Percentiles rank a stretch among this genome's conserved stretches.
Conservation (phyloP, 2,888 invertebrate species). For the Aplocera efformata region DNA sequence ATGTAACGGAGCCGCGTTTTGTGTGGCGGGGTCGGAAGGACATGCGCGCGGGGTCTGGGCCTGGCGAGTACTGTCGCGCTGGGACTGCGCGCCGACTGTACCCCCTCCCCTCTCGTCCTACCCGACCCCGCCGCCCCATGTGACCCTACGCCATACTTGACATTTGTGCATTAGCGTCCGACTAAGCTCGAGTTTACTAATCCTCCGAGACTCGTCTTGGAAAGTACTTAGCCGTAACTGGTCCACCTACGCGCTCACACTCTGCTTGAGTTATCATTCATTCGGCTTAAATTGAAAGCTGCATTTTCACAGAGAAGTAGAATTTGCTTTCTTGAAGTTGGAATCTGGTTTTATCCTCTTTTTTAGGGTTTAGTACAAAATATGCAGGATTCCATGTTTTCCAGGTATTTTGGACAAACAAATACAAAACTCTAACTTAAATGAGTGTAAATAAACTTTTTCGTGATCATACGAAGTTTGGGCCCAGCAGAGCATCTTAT, state of each 20-base stretch:
- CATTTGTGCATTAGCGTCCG: constrained; percentile 42
- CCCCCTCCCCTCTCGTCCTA: constrained; percentile 29
- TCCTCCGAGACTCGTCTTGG: constrained; percentile 17
- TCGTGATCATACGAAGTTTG: no score
- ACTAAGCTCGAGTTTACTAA: constrained; percentile 37
- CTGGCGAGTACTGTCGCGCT: constrained; percentile 69
- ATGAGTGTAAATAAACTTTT: no score
- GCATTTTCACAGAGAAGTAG: no score
- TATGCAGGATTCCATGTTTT: no score
- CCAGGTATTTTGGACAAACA: no score
- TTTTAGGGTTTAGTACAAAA: no score
- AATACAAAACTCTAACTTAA: no score
- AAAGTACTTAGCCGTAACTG: constrained; percentile 6
- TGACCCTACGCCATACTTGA: constrained; percentile 33
- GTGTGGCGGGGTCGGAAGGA: constrained; percentile 57
- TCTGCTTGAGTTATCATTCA: constrained; percentile 3
- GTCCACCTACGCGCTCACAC: not conserved
- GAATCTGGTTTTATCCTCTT: no score
- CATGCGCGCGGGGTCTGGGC: constrained; percentile 68
- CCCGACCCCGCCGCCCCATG: constrained; percentile 16
- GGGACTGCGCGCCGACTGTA: constrained; percentile 37
- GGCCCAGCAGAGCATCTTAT: no score
- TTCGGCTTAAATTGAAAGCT: not conserved
- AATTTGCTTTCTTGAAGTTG: no score
- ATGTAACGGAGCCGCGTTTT: constrained; percentile 72